Evolutionary conservation across 2,888 invertebrate genomes (phyloP).

Genomic region (Priocnemis perturbator): DNA sequence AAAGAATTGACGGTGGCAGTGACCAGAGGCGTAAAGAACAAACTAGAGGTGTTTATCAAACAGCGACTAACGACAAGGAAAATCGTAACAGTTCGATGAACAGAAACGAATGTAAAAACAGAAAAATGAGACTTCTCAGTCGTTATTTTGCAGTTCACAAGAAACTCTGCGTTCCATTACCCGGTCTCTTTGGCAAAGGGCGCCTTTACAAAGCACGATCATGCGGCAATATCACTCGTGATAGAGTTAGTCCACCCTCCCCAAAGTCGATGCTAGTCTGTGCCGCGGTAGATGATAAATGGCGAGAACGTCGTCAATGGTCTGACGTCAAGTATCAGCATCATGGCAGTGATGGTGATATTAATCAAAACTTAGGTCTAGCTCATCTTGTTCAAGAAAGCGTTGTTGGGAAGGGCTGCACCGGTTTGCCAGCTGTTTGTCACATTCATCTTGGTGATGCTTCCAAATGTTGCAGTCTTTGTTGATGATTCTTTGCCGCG

Average conservation of each 20-base stretch:
- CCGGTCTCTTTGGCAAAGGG: slow-evolving; percentile 77
- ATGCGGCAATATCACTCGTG: slow-evolving; percentile 79
- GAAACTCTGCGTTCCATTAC: slow-evolving; percentile 80
- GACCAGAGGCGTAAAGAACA: slow-evolving; percentile 42
- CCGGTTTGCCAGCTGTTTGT: slow-evolving; percentile 76
- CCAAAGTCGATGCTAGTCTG: slow-evolving; percentile 69
- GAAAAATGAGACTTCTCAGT: slow-evolving; percentile 80
- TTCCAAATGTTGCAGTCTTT: slow-evolving; percentile 79
- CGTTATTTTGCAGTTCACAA: slow-evolving; percentile 83
- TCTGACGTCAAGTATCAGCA: slow-evolving; percentile 70
- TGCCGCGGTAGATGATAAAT: slow-evolving; percentile 68
- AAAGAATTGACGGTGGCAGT: slow-evolving; percentile 39
- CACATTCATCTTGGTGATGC: slow-evolving; percentile 78
- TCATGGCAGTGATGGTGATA: slow-evolving; percentile 75
- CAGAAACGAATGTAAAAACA: slow-evolving; percentile 68
- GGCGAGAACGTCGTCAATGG: slow-evolving; percentile 74
- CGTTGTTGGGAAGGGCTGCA: slow-evolving; percentile 72
- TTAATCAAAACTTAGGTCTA: slow-evolving; percentile 77
- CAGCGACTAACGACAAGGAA: slow-evolving; percentile 64
- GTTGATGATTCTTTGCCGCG: slow-evolving; percentile 72
- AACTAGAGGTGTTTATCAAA: slow-evolving; percentile 46
- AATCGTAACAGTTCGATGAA: slow-evolving; percentile 61
- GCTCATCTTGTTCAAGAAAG: slow-evolving; percentile 64
- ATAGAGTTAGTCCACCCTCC: slow-evolving; percentile 75
- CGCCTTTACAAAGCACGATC: slow-evolving; percentile 80